These are phyloP conservation scores for Anas platyrhynchos DNA, from an alignment of 2,113 vertebrate genomes.

Conservation along the genomic window DNA sequence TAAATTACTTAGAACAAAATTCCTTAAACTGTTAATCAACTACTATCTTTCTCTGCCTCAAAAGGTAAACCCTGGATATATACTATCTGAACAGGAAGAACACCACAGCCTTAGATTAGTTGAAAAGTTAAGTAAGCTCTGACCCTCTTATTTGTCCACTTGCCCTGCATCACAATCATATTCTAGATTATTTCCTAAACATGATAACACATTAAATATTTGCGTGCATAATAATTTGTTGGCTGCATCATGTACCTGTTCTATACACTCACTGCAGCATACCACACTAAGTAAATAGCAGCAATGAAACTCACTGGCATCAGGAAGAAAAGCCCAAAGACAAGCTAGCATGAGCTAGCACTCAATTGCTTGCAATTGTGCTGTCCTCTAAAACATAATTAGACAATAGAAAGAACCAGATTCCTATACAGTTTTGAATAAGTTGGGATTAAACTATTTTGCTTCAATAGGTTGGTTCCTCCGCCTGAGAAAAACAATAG, in stretches of 20 bases:
- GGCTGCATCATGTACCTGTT: neutral
- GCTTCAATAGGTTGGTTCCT: neutral
- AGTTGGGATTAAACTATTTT: neutral
- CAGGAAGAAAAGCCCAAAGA: neutral
- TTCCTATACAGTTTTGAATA: neutral
- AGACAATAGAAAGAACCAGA: neutral
- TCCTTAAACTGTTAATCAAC: neutral
- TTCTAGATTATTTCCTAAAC: neutral
- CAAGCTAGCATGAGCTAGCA: neutral
- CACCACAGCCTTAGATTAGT: neutral
- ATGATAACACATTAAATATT: neutral
- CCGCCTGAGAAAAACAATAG: neutral
- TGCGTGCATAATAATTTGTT: neutral
- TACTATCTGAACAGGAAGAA: neutral
- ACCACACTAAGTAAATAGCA: neutral
- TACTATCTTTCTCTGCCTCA: neutral
- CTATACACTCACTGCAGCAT: neutral
- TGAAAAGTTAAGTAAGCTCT: neutral
- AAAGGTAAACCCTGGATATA: rapidly evolving
- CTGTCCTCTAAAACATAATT: neutral
- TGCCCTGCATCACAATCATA: neutral
- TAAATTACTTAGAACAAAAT: neutral
- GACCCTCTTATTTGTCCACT: neutral
- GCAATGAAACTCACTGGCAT: neutral
- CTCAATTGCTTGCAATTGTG: neutral